Base-by-base conservation (phyloP, 2,888 invertebrate species). In the Pheosia gnoma region DNA sequence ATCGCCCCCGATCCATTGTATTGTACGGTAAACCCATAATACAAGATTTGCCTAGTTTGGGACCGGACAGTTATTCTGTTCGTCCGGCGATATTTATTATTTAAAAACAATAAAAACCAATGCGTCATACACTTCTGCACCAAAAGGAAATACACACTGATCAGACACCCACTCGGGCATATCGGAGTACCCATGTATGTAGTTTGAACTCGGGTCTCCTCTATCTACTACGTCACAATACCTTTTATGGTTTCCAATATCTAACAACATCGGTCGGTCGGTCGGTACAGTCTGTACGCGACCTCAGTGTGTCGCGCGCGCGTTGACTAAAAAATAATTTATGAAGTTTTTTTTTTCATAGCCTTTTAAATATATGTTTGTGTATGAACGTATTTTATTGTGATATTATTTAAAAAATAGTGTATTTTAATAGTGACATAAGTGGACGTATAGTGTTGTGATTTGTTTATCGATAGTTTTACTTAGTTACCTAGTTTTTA, bases 221-320 rank as follows among this genome's bases (percentile, higher is more conserved):
- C 60, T 74, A 78, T 53, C 53, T 75, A 67, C 43, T 67, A 75
- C 80, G 78, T 79, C 80, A 78, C 72, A 80, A 74, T 71, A 61
- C 84, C 84, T 80, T 84, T 79, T 82, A 84, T 74, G 85, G 85
- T 79, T 79, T 80, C 78, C 71, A 76, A 68, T 77, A 75, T 73
- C 72, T 72, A 70, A 69, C 72, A 71, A 70, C 76, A 65, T 47
- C 53, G n/a, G 25, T 25, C 25, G 25, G 25, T 25, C 25, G 11
- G 67, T 60, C 66, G 59, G 78, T 72, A 58, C 89, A 91, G 91
- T 91, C 82, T 83, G 75, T 59, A 73, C 82, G 87, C 87, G 84
- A 77, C 84, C 65, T 75, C 82, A 78, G 81, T 61, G 66, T 59
- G 73, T 62, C 68, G 81, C 81, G 82, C 83, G 86, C 83, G 86